Evolutionary conservation across 92 coral and sea anemone species (phyloP), one percentile per base, ranked within the genome.

Genomic region (Porites divaricata): DNA sequence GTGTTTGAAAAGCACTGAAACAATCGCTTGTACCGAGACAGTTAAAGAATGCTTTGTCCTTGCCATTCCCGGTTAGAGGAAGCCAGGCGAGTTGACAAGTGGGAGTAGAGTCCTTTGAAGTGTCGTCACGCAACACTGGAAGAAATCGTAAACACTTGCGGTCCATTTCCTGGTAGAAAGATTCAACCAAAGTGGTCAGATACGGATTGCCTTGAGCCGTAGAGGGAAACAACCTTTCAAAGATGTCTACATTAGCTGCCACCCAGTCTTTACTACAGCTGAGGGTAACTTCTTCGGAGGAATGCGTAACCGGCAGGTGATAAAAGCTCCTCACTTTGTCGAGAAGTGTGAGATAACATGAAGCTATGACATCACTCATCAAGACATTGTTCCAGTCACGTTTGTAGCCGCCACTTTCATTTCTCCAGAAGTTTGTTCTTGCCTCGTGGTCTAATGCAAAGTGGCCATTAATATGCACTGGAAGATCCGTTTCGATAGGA

Each of bases 391-490:
- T 93, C 97, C 97, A 93, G 75, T 75, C 86, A 59, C 81, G 87
- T 11, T 91, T 88, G 53, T 75, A 77, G 48, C 49, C 89, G 0
- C 49, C 70, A 21, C n/a, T 61, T 19, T 62, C 65, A 56, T 69
- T 81, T 41, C 75, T 62, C 88, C 90, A 79, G 64, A 92, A 81
- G 21, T 74, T 79, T 70, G 93, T 13, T 54, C 95, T 80, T 14
- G 91, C 91, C 67, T 92, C 95, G 52, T 92, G 95, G 59, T 89
- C 90, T 23, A 86, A 49, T 24, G 87, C 89, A 95, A 95, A 95
- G 70, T 95, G 97, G 1, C 98, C 98, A 84, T 95, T 95, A 61
- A 95, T 79, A 57, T 90, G 95, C 59, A 93, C 93, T 35, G 98
- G 98, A 12, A 96, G 92, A 41, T 83, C 72, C 4, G 98, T 93